Evolutionary conservation across 2,113 vertebrate genomes (phyloP).

Genomic region (Electrona antarctica): DNA sequence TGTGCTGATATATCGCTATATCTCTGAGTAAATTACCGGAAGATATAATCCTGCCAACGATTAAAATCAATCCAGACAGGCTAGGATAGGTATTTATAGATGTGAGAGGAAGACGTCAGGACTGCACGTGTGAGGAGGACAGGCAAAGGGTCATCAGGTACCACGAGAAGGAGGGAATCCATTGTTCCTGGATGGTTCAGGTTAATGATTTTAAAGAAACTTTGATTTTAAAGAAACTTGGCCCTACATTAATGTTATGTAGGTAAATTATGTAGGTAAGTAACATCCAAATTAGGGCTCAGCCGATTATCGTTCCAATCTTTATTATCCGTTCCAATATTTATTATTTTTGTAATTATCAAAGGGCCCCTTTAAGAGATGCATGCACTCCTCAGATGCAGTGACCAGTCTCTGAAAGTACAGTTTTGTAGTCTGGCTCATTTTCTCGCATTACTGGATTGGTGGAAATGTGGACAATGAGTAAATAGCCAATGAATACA

Average conservation of each 20-base stretch:
- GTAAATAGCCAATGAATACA: too few relatives aligned
- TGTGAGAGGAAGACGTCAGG: slow-evolving; percentile 4
- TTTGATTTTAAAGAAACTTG: background rate
- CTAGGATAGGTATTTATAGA: slow-evolving; percentile 21
- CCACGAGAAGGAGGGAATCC: background rate
- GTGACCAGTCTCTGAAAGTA: too few relatives aligned
- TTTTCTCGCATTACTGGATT: too few relatives aligned
- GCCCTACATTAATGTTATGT: background rate
- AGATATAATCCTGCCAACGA: slow-evolving; percentile 33
- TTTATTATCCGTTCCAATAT: too few relatives aligned
- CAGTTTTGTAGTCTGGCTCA: too few relatives aligned
- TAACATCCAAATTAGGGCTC: background rate
- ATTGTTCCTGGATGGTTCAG: background rate
- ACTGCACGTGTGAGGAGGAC: background rate
- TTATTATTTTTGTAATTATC: too few relatives aligned
- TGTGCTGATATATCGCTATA: background rate
- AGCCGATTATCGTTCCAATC: too few relatives aligned
- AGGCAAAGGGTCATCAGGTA: background rate
- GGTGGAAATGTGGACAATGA: too few relatives aligned
- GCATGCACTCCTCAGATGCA: too few relatives aligned
- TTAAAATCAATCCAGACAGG: slow-evolving; percentile 19
- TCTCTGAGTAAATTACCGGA: background rate
- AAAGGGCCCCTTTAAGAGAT: too few relatives aligned
- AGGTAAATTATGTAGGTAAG: too few relatives aligned
- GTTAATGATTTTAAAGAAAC: too few relatives aligned